These are phyloP conservation scores for Typhlomys cinereus DNA, from an alignment of 2,113 vertebrate species.

Conservation along the genomic window DNA sequence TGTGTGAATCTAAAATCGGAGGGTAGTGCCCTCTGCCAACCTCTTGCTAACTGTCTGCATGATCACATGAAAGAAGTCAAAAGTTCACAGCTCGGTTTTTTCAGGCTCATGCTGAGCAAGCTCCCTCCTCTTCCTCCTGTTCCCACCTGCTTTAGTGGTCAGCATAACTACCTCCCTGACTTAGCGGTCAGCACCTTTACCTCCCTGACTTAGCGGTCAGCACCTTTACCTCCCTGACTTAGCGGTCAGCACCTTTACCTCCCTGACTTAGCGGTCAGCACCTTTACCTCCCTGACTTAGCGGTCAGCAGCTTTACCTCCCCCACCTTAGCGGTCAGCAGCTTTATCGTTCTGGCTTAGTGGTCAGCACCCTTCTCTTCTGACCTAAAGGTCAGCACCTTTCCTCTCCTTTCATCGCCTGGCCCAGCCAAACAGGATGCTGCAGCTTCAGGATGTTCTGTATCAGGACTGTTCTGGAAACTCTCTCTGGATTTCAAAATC, in stretches of 20 bases:
- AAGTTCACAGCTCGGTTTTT: neutral
- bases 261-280: no score
- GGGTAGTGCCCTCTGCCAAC: neutral
- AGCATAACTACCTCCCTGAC: no score
- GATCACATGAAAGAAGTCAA: neutral
- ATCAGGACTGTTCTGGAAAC: no score
- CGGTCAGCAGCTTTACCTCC: fast-evolving
- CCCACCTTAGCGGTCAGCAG: neutral
- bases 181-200: no score
- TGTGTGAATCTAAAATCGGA: neutral
- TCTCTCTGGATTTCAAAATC: neutral
- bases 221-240: neutral
- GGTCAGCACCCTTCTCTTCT: no score
- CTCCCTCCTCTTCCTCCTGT: neutral
- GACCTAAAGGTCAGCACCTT: no score
- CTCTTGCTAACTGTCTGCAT: neutral
- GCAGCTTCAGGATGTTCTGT: neutral
- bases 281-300: no score
- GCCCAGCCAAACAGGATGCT: neutral
- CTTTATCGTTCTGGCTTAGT: no score
- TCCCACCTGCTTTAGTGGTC: neutral
- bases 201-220: no score
- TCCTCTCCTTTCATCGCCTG: neutral
- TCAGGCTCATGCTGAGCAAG: neutral
- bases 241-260: no score